Percentiles rank a stretch among this genome's conserved stretches.
These are phyloP conservation scores for Miichthys miiuy DNA, from an alignment of 2,797 vertebrate genomes.

Conservation along the genomic window DNA sequence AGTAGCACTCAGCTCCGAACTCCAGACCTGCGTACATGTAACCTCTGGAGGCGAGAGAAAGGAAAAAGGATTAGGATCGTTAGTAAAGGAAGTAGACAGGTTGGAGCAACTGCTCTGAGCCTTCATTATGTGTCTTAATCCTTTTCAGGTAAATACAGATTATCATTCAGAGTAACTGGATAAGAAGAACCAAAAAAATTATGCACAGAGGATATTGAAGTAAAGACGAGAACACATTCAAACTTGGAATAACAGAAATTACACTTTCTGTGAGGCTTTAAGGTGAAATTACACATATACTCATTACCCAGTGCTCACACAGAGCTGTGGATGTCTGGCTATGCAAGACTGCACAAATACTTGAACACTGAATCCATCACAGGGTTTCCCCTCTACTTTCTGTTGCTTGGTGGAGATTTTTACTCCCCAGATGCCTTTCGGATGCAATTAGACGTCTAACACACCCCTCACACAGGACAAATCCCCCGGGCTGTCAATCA, in stretches of 20 bases:
- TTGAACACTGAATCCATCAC: conserved; percentile 45
- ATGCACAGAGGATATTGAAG: conserved; percentile 27
- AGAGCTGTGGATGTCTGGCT: too few relatives aligned
- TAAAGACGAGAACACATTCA: conserved; percentile 29
- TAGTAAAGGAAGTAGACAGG: neutral
- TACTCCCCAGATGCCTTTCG: conserved; percentile 57
- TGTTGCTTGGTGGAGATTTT: conserved; percentile 48
- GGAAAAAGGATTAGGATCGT: conserved; percentile 20
- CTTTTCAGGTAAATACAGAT: conserved; percentile 29
- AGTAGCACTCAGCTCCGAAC: conserved; percentile 98
- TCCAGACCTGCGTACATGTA: conserved; percentile 96
- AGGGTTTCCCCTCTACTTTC: conserved; percentile 26
- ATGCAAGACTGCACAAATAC: conserved; percentile 46
- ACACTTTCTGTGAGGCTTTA: conserved; percentile 25
- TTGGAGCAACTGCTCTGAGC: conserved; percentile 26
- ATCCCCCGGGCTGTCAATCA: conserved; percentile 70
- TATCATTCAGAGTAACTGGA: conserved; percentile 22
- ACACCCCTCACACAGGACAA: conserved; percentile 56
- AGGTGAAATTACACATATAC: conserved; percentile 47
- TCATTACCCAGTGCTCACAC: too few relatives aligned
- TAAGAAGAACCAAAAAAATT: conserved; percentile 33
- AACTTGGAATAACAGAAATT: conserved; percentile 25
- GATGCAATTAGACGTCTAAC: conserved; percentile 72
- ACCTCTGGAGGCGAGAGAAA: conserved; percentile 83
- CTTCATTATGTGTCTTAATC: conserved; percentile 45